phyloP scores from a whole-genome alignment of 1,140 invertebrate species.

The Saccostrea glomerata region DNA sequence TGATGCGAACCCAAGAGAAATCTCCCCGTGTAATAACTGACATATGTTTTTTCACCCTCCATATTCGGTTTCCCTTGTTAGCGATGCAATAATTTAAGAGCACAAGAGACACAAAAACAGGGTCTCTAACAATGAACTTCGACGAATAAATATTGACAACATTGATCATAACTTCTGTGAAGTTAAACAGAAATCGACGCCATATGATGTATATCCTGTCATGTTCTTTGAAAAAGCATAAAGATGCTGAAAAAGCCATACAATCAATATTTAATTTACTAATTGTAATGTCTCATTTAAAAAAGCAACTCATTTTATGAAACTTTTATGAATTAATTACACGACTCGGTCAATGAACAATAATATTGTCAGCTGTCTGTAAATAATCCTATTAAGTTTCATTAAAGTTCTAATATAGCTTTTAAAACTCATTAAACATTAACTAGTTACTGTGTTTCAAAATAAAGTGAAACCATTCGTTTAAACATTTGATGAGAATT shows the following conservation, averaged over 20 bases:
- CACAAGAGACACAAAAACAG: neutral
- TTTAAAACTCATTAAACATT: too few species aligned
- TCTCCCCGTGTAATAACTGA: neutral
- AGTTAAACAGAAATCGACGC: neutral
- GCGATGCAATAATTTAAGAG: neutral
- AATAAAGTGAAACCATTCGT: too few species aligned
- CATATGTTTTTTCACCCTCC: neutral
- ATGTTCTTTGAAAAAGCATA: neutral
- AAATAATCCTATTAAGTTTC: too few species aligned
- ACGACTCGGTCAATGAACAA: too few species aligned
- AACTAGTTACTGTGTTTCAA: too few species aligned
- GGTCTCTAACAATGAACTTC: neutral
- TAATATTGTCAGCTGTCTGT: too few species aligned
- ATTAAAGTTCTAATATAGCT: too few species aligned
- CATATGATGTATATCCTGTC: neutral
- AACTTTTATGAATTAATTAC: neutral
- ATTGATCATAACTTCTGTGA: neutral
- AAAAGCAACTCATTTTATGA: neutral
- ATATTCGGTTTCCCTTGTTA: neutral
- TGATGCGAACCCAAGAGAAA: neutral
- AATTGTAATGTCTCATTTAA: neutral
- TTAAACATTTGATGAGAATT: too few species aligned
- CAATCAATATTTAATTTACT: slow-evolving; percentile 30
- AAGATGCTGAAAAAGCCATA: neutral
- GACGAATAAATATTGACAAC: neutral